Conservation (phyloP, 2,888 invertebrate genomes). For the Branchipolynoe longqiensis region DNA sequence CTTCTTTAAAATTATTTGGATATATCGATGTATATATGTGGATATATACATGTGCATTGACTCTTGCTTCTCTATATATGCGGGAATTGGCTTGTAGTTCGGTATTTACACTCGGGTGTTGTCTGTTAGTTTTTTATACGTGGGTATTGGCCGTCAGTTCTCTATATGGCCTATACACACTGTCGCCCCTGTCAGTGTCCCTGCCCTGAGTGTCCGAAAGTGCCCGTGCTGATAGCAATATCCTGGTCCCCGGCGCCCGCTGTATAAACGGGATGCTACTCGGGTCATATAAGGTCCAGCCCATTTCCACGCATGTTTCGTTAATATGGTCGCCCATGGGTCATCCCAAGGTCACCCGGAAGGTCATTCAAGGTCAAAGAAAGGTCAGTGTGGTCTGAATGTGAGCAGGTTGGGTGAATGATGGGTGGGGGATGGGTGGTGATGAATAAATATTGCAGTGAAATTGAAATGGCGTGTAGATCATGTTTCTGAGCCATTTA, state of each 20-base stretch:
- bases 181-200: no score
- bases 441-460: slow-evolving; percentile 29
- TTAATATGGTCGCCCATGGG: slow-evolving; percentile 22
- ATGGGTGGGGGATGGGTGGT: neutral
- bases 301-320: slow-evolving; percentile 36
- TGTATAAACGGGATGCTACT: slow-evolving; percentile 36
- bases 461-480: slow-evolving; percentile 23
- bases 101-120: no score
- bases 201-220: neutral
- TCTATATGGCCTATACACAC: no score
- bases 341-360: slow-evolving; percentile 29
- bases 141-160: no score
- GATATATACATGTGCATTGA: no score
- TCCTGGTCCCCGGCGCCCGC: neutral
- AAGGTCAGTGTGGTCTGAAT: neutral
- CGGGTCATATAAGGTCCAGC: slow-evolving; percentile 22
- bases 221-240: slow-evolving; percentile 38
- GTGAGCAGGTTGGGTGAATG: no score
- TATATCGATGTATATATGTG: no score
- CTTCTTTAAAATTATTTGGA: no score
- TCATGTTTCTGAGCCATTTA: neutral
- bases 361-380: slow-evolving; percentile 14
- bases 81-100: no score
- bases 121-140: no score
- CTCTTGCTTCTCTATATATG: no score